Evolutionary conservation across 2,113 vertebrate species (phyloP).

Genomic region (Pimephales promelas): DNA sequence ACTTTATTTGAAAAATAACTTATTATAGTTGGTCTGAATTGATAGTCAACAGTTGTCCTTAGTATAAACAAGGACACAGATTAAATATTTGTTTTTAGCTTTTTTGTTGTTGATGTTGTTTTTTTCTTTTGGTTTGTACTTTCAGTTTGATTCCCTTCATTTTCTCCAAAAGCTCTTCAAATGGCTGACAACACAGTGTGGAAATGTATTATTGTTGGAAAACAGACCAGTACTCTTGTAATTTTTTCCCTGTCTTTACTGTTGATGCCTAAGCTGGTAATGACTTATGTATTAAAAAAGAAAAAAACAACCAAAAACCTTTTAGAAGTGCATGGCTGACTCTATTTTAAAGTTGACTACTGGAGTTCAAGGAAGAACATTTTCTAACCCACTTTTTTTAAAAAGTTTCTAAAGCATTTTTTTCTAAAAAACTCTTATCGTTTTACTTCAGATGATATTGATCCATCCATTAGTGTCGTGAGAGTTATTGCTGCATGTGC

Average conservation of each 20-base stretch:
- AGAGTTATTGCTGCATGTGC: too few species aligned
- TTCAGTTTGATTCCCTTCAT: constrained; percentile 48
- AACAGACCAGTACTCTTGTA: constrained; percentile 69
- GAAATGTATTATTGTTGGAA: constrained; percentile 68
- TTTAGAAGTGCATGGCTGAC: constrained; percentile 76
- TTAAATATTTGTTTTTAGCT: constrained; percentile 70
- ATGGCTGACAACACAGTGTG: constrained; percentile 66
- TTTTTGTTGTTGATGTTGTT: constrained; percentile 49
- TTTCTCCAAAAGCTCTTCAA: constrained; percentile 64
- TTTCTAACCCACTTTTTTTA: constrained; percentile 66
- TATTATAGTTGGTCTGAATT: too few species aligned
- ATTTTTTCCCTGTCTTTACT: constrained; percentile 63
- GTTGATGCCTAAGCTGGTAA: constrained; percentile 71
- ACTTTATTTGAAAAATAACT: too few species aligned
- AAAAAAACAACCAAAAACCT: constrained; percentile 66
- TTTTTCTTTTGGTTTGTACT: constrained; percentile 30
- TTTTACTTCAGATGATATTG: too few species aligned
- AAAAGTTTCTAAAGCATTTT: too few species aligned
- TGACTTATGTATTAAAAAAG: constrained; percentile 71
- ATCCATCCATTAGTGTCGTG: too few species aligned
- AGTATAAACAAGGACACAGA: constrained; percentile 73
- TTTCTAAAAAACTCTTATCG: too few species aligned
- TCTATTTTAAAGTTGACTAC: constrained; percentile 80
- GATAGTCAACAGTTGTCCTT: not conserved
- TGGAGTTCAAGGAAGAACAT: constrained; percentile 76